Conservation (phyloP, 2,888 invertebrate genomes). For the Brachypalpus laphriformis region DNA sequence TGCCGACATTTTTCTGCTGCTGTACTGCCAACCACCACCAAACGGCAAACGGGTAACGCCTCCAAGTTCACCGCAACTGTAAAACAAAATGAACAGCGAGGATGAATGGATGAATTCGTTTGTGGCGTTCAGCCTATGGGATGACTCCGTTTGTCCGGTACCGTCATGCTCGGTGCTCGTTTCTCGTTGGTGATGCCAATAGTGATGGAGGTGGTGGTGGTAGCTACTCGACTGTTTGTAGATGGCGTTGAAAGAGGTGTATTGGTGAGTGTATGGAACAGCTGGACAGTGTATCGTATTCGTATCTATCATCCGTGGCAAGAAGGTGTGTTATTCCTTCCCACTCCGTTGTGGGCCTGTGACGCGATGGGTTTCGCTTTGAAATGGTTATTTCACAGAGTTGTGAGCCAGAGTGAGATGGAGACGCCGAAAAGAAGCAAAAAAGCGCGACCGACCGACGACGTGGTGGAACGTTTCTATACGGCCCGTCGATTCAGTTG, state of each 20-base stretch:
- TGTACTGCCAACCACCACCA: conserved; percentile 30
- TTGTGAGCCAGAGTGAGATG: conserved; percentile 59
- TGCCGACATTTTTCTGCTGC: conserved; percentile 68
- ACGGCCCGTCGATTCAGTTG: conserved; percentile 70
- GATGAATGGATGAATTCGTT: conserved; percentile 45
- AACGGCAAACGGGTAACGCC: conserved; percentile 51
- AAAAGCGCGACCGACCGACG: conserved; percentile 67
- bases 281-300: conserved; percentile 43
- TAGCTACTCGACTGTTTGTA: conserved; percentile 17
- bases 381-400: conserved; percentile 71
- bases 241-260: conserved; percentile 50
- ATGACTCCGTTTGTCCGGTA: conserved; percentile 54
- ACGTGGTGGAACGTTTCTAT: conserved; percentile 69
- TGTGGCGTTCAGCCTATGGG: conserved; percentile 54
- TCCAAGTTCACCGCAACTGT: conserved; percentile 70
- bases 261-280: conserved; percentile 8
- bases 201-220: conserved; percentile 26
- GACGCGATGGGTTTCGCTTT: conserved; percentile 67
- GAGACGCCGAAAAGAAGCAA: conserved; percentile 32
- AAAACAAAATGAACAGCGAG: conserved; percentile 59
- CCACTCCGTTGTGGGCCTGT: conserved; percentile 59
- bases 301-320: conserved; percentile 61
- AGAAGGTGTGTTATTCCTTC: conserved; percentile 66
- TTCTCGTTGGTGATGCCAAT: conserved; percentile 52
- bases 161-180: conserved; percentile 65